Conservation (phyloP, 1,140 invertebrate species). For the Drosophila malerkotliana region DNA sequence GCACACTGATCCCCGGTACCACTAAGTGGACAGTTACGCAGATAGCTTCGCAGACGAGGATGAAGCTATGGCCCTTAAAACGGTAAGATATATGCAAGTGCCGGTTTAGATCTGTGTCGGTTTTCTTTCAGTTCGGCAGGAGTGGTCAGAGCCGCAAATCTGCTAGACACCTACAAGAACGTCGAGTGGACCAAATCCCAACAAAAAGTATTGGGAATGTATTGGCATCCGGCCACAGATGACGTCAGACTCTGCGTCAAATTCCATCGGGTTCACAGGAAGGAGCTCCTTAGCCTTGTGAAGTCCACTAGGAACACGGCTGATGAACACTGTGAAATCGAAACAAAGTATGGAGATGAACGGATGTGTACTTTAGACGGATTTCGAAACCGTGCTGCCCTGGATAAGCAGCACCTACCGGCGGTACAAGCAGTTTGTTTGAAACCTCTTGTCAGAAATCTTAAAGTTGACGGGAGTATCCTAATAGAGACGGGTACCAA, state of each 20-base stretch:
- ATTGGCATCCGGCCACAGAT: conserved; percentile 16
- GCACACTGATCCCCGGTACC: background rate
- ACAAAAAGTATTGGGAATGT: conserved; percentile 1
- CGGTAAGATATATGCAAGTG: background rate
- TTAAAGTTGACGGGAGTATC: background rate
- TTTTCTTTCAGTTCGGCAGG: background rate
- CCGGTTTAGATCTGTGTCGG: conserved; percentile 5
- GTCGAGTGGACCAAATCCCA: no score
- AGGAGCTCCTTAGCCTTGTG: no score
- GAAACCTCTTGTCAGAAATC: conserved; percentile 2
- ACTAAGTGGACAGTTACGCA: conserved; percentile 6
- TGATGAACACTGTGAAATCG: background rate
- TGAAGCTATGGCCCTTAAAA: background rate
- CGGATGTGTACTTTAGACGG: no score
- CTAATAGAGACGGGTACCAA: conserved; percentile 1
- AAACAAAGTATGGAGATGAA: background rate
- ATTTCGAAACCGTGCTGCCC: no score
- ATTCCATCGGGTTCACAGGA: background rate
- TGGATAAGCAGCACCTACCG: background rate
- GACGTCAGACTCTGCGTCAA: conserved; percentile 15
- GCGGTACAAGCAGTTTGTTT: conserved; percentile 1
- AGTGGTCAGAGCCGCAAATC: background rate
- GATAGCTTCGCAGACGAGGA: background rate
- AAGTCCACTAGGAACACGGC: background rate
- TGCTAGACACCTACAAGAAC: no score